Evolutionary conservation across 2,113 vertebrate species (phyloP).

Genomic region (Erythrocercus mccallii): DNA sequence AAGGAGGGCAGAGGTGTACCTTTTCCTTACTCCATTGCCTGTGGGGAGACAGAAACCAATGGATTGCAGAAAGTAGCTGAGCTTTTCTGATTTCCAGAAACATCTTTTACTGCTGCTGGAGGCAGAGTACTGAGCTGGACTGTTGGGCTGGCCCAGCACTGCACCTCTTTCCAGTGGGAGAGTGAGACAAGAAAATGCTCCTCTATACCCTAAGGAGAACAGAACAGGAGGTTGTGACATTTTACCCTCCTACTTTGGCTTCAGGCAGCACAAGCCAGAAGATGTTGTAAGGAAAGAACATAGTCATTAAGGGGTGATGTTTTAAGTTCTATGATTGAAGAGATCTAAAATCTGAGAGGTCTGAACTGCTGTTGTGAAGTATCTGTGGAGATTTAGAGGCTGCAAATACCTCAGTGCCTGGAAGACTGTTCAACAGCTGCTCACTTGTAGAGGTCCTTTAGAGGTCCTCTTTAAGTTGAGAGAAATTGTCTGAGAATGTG

Average conservation of each 20-base stretch:
- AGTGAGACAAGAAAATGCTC: not conserved
- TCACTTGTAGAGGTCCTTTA: not conserved
- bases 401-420: not conserved
- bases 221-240: not conserved
- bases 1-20: not conserved
- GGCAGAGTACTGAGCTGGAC: not conserved
- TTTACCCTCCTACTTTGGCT: not conserved
- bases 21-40: not conserved
- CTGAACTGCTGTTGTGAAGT: not conserved
- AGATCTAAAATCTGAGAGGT: not conserved
- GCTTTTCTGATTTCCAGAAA: not conserved
- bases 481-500: not conserved
- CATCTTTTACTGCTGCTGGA: not conserved
- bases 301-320: not conserved
- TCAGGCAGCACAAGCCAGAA: not conserved
- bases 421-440: not conserved
- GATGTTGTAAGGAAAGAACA: fast-evolving
- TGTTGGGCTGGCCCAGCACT: not conserved
- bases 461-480: not conserved
- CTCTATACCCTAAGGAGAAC: not conserved
- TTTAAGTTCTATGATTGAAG: not conserved
- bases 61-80: not conserved
- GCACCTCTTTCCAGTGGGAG: not conserved
- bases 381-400: not conserved
- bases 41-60: not conserved